Evolutionary conservation across 2,888 invertebrate genomes (phyloP), one percentile per base, ranked within the genome.

Genomic region (Harmothoe impar): DNA sequence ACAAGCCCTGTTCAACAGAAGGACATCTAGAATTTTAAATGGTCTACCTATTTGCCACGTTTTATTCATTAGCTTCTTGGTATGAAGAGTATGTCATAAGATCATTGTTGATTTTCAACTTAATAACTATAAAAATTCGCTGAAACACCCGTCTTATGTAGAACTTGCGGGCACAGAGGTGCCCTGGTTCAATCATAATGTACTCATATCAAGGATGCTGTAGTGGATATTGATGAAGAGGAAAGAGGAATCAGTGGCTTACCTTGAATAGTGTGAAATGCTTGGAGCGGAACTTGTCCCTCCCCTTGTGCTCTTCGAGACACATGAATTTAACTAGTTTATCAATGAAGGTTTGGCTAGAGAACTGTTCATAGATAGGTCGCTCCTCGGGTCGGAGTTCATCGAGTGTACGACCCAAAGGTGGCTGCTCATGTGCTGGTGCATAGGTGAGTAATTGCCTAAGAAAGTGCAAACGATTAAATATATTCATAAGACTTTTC

Each of bases 261-360:
- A 97, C 97, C 96, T 98, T 97, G 94, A 98, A 98, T 91, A 98
- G 95, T 20, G 97, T 96, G 95, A 97, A 97, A 89, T 97, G 96
- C 85, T 97, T 96, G 0, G 97, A 96, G 93, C 97, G 97, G 95
- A 98, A 98, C 94, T 97, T 97, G 94, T 98, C 98, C 91, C 97
- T 97, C 35, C 98, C 98, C 94, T 98, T 98, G 95, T 98, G 98
- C 94, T 98, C 98, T 94, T 98, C 98, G 86, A 98, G 96, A 0
- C 98, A 97, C 91, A 98, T 96, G 95, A 97, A 98, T 20, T 96
- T 96, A 0, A 98, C 96, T 20, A 98, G 96, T 92, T 97, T 97
- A 33, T 97, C 97, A 0, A 98, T 96, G 94, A 97, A 97, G 0
- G 96, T 96, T 20, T 97, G 96, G 93, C 97, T 96, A 0, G 94